phyloP scores from a whole-genome alignment of 1,140 invertebrate species.

The Drosophila lacteicornis region DNA sequence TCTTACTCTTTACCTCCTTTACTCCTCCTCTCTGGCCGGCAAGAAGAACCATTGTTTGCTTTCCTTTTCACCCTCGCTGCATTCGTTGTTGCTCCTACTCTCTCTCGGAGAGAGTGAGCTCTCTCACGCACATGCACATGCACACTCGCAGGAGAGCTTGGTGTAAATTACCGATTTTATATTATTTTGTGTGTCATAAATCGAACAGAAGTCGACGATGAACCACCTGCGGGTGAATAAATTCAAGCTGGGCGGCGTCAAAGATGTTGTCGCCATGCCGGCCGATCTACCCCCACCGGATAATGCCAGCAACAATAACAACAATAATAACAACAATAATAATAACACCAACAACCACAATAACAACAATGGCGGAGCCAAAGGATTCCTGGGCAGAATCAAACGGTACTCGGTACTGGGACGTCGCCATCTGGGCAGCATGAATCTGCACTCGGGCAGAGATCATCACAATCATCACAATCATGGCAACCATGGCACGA shows the following conservation, averaged over 20 bases:
- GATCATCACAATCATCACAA: not conserved
- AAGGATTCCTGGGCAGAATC: slow-evolving; percentile 73
- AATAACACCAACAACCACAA: slow-evolving; percentile 31
- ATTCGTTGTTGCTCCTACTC: not conserved
- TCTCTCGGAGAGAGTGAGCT: not conserved
- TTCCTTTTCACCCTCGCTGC: slow-evolving; percentile 5
- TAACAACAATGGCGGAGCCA: slow-evolving; percentile 33
- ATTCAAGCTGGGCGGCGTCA: slow-evolving; percentile 72
- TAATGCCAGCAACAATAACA: slow-evolving; percentile 31
- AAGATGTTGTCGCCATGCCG: slow-evolving; percentile 52
- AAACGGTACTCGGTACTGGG: slow-evolving; percentile 80
- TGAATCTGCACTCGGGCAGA: slow-evolving; percentile 36
- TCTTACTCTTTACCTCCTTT: not conserved
- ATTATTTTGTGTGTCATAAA: slow-evolving; percentile 26
- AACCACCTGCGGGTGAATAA: slow-evolving; percentile 82
- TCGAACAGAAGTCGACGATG: slow-evolving; percentile 53
- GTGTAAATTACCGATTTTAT: slow-evolving; percentile 17
- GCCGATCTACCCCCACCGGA: slow-evolving; percentile 47
- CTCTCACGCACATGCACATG: not conserved
- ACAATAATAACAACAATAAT: not conserved
- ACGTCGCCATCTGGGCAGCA: slow-evolving; percentile 65
- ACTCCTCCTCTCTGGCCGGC: not conserved
- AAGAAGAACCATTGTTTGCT: slow-evolving; percentile 11
- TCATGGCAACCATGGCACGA: not conserved
- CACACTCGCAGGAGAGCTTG: not conserved